A percentile compares a stretch with the other conserved stretches of the same genome.
These are phyloP conservation scores for Dicyrtomina minuta DNA, from an alignment of 2,888 invertebrate genomes.

Conservation along the genomic window DNA sequence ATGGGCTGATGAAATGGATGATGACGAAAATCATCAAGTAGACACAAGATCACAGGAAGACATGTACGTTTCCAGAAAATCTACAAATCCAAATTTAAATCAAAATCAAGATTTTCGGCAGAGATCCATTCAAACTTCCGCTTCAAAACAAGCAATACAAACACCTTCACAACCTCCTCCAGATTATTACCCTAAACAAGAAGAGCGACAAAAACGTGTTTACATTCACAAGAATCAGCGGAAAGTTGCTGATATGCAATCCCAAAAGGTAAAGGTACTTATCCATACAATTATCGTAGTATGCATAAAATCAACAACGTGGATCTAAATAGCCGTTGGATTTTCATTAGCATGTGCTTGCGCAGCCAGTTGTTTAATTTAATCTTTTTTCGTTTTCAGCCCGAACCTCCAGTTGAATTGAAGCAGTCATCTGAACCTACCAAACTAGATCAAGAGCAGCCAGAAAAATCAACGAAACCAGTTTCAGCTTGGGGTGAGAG, in stretches of 20 bases:
- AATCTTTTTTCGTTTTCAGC: neutral
- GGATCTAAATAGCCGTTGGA: too few species aligned
- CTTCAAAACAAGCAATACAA: neutral
- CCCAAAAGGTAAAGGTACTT: constrained; percentile 28
- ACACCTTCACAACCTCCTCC: neutral
- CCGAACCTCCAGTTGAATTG: constrained; percentile 13
- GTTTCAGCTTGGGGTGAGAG: constrained; percentile 35
- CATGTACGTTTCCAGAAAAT: neutral
- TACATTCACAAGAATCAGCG: constrained; percentile 46
- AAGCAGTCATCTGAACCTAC: constrained; percentile 18
- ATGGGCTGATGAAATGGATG: constrained; percentile 53
- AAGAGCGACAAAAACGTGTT: constrained; percentile 40
- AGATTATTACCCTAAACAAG: constrained; percentile 23
- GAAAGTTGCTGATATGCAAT: constrained; percentile 51
- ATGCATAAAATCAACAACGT: too few species aligned
- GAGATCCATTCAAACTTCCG: neutral
- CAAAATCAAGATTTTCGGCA: neutral
- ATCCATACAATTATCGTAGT: too few species aligned
- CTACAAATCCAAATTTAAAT: neutral
- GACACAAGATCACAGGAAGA: constrained; percentile 23
- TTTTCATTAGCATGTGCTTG: too few species aligned
- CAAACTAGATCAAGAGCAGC: constrained; percentile 2
- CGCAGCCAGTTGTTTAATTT: too few species aligned
- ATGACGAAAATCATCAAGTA: constrained; percentile 38
- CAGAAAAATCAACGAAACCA: constrained; percentile 30